Evolutionary conservation across 1,140 invertebrate species (phyloP).

Genomic region (Lepidostoma basale): DNA sequence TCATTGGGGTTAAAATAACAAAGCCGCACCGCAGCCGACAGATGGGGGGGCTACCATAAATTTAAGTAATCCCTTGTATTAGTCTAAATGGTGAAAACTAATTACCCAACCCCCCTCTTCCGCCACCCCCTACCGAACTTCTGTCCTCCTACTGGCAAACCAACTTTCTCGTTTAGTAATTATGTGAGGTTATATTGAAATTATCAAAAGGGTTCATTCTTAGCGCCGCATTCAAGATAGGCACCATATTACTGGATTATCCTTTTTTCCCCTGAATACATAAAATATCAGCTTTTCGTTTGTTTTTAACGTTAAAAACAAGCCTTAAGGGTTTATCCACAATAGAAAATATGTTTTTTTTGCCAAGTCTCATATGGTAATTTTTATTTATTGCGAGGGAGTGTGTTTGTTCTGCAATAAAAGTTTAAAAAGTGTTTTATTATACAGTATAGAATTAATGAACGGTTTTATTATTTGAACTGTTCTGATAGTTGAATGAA

Average conservation of each 20-base stretch:
- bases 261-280: too few relatives aligned
- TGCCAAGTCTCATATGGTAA: slow-evolving; percentile 15
- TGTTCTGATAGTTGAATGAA: too few relatives aligned
- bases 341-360: slow-evolving; percentile 17
- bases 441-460: too few relatives aligned
- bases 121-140: not conserved
- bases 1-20: slow-evolving; percentile 38
- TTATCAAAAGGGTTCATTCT: not conserved
- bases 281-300: not conserved
- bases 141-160: too few relatives aligned
- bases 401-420: slow-evolving; percentile 5
- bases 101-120: slow-evolving; percentile 29
- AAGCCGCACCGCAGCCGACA: slow-evolving; percentile 23
- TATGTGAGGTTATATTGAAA: not conserved
- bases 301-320: too few relatives aligned
- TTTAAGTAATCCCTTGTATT: slow-evolving; percentile 41
- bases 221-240: too few relatives aligned
- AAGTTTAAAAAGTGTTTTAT: not conserved
- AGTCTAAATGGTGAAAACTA: slow-evolving; percentile 44
- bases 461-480: too few relatives aligned
- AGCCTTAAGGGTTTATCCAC: not conserved
- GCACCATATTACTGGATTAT: too few relatives aligned
- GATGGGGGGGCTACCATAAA: slow-evolving; percentile 33
- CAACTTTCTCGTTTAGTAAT: not conserved
- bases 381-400: slow-evolving; percentile 15